These are phyloP conservation scores for Clarias platycephalus DNA, from an alignment of 2,797 vertebrate genomes.

Conservation along the genomic window DNA sequence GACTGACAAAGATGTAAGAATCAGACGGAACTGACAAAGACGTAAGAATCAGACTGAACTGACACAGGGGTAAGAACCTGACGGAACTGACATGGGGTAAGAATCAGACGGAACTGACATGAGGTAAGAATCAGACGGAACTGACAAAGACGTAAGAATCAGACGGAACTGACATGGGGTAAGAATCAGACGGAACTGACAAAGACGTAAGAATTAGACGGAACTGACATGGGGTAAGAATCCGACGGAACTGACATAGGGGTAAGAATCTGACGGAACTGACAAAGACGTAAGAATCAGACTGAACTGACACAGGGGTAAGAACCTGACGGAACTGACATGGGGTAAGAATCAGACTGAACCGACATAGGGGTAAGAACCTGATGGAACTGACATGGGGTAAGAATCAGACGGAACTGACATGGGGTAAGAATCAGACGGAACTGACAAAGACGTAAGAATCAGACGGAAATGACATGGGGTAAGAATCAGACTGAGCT, in stretches of 20 bases:
- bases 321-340: not conserved
- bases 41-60: not conserved
- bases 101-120: not conserved
- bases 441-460: not conserved
- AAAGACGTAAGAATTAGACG: too few species aligned
- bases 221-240: too few species aligned
- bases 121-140: not conserved
- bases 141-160: too few species aligned
- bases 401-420: not conserved
- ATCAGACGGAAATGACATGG: not conserved
- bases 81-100: not conserved
- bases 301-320: not conserved
- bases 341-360: not conserved
- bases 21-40: not conserved
- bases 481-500: not conserved
- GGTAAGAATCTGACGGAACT: not conserved
- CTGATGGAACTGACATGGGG: not conserved
- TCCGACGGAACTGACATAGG: not conserved
- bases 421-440: not conserved
- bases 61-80: not conserved
- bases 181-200: not conserved
- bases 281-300: not conserved
- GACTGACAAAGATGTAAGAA: not conserved
- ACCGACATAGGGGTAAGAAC: not conserved
- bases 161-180: too few species aligned